Conservation (phyloP, 2,888 invertebrate genomes). For the Zaprionus bogoriensis region DNA sequence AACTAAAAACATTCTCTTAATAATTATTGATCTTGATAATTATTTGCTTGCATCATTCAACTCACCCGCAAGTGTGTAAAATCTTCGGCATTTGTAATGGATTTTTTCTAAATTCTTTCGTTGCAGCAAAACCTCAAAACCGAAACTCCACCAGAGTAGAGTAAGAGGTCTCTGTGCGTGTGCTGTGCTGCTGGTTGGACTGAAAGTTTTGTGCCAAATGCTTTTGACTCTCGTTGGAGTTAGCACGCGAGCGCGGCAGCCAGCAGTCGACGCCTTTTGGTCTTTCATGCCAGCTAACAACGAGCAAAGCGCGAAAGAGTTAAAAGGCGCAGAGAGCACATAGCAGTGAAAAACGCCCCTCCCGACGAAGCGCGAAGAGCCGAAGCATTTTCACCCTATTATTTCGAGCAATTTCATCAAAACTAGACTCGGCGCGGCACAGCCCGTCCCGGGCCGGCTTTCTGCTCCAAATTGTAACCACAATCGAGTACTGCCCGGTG, state of each 20-base stretch:
- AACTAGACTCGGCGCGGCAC: conserved; percentile 47
- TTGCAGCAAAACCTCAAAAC: conserved; percentile 33
- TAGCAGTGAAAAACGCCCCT: conserved; percentile 27
- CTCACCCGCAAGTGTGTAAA: conserved; percentile 27
- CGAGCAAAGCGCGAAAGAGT: conserved; percentile 65
- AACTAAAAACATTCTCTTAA: too few relatives aligned
- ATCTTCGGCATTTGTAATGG: not conserved
- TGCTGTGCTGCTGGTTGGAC: conserved; percentile 54
- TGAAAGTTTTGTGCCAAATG: conserved; percentile 61
- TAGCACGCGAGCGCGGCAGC: conserved; percentile 43
- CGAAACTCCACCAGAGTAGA: conserved; percentile 35
- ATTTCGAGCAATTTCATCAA: conserved; percentile 74
- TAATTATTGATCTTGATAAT: too few relatives aligned
- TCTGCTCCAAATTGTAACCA: conserved; percentile 71
- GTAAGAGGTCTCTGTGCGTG: conserved; percentile 34
- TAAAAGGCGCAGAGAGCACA: conserved; percentile 51
- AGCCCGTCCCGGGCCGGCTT: conserved; percentile 33
- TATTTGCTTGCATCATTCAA: too few relatives aligned
- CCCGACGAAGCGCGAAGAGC: conserved; percentile 20
- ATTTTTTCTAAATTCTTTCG: conserved; percentile 1
- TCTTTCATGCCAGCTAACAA: conserved; percentile 50
- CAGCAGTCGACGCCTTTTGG: conserved; percentile 61
- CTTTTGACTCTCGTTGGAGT: conserved; percentile 40
- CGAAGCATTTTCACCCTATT: conserved; percentile 73
- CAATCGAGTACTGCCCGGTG: conserved; percentile 38